phyloP scores from a whole-genome alignment of 2,888 invertebrate species.

The Chymomyza caudatula region DNA sequence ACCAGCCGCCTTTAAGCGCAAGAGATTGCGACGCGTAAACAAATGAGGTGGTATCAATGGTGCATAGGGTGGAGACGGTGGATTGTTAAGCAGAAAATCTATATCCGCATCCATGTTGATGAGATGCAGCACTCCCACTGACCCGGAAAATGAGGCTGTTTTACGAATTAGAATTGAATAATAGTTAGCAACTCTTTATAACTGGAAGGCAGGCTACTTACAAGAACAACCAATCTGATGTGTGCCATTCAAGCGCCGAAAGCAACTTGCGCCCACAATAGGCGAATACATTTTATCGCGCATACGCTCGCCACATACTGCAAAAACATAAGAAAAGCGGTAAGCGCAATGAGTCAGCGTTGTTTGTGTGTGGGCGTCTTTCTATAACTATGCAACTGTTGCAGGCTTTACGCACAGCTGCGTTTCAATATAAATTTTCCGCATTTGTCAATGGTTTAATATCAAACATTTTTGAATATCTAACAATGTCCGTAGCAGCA shows the following conservation, averaged over 20 bases:
- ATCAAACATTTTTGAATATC: too few relatives aligned
- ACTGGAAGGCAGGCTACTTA: constrained; percentile 80
- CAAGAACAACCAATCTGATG: constrained; percentile 97
- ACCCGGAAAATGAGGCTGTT: constrained; percentile 83
- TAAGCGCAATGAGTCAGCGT: constrained; percentile 37
- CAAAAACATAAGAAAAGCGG: constrained; percentile 14
- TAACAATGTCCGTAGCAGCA: not conserved
- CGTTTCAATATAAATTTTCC: too few relatives aligned
- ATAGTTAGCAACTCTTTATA: not conserved
- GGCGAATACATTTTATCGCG: constrained; percentile 89
- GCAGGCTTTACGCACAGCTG: not conserved
- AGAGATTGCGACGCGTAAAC: constrained; percentile 81
- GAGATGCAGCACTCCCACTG: constrained; percentile 90
- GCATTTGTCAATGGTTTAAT: not conserved
- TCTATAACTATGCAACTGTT: not conserved
- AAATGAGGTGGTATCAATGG: constrained; percentile 84
- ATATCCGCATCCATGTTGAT: constrained; percentile 83
- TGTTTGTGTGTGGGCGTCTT: not conserved
- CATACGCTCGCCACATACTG: constrained; percentile 79
- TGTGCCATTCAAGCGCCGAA: constrained; percentile 94
- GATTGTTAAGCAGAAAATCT: constrained; percentile 84
- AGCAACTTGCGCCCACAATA: constrained; percentile 88
- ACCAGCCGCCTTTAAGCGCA: constrained; percentile 79
- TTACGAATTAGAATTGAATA: not conserved
- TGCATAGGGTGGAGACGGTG: constrained; percentile 89